A percentile compares a stretch with the other conserved stretches of the same genome.
phyloP scores from a whole-genome alignment of 2,888 invertebrate genomes.

The Scaptomyza caliginosa region DNA sequence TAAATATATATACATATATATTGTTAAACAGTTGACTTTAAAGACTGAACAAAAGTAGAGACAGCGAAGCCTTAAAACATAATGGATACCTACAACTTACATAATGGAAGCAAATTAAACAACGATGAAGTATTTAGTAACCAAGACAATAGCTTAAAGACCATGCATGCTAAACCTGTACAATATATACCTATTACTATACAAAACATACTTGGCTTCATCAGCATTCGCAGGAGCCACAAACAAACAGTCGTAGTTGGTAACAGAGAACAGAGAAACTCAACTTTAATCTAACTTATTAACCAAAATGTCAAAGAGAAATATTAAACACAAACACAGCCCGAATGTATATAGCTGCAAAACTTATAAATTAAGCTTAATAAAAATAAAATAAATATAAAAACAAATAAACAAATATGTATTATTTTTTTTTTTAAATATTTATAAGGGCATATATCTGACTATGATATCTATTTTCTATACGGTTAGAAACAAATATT shows the following conservation, averaged over 20 bases:
- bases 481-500: background rate
- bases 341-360: constrained; percentile 54
- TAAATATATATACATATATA: constrained; percentile 24
- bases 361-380: constrained; percentile 51
- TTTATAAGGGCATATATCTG: background rate
- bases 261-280: constrained; percentile 39
- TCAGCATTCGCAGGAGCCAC: constrained; percentile 11
- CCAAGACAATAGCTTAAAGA: constrained; percentile 47
- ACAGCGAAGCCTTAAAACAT: constrained; percentile 31
- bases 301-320: constrained; percentile 64
- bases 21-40: constrained; percentile 68
- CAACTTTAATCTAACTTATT: constrained; percentile 68
- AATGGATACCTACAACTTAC: constrained; percentile 25
- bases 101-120: constrained; percentile 31
- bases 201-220: constrained; percentile 22
- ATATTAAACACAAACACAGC: constrained; percentile 34
- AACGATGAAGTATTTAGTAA: constrained; percentile 30
- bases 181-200: constrained; percentile 5
- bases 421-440: background rate
- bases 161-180: constrained; percentile 1
- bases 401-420: too few species aligned
- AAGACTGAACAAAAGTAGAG: constrained; percentile 68
- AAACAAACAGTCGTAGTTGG: constrained; percentile 24
- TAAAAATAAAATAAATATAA: constrained; percentile 24
- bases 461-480: background rate